Conservation (phyloP, 2,113 vertebrate genomes). For the Chrysochloris asiatica region DNA sequence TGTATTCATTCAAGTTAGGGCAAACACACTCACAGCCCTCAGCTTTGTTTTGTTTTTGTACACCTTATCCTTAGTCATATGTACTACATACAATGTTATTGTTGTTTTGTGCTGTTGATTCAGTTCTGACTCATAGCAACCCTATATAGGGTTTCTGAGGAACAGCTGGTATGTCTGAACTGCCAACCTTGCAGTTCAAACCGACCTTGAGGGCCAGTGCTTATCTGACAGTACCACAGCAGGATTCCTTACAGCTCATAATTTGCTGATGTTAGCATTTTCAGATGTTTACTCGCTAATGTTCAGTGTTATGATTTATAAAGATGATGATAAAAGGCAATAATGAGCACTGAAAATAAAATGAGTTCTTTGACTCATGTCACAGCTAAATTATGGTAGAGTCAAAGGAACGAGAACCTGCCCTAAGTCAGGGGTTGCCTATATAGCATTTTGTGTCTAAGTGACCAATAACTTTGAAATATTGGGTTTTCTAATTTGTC, state of each 20-base stretch:
- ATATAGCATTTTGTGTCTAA: background rate
- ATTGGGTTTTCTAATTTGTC: slow-evolving; percentile 17
- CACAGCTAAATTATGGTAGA: background rate
- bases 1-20: background rate
- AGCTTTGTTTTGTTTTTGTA: background rate
- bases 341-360: background rate
- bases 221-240: too few relatives aligned
- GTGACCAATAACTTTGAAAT: background rate
- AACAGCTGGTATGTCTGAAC: too few relatives aligned
- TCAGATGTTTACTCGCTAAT: background rate
- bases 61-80: background rate
- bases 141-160: too few relatives aligned
- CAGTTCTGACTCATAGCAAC: too few relatives aligned
- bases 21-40: background rate
- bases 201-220: too few relatives aligned
- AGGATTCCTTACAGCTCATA: too few relatives aligned
- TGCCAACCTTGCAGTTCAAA: too few relatives aligned
- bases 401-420: background rate
- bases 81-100: too few relatives aligned
- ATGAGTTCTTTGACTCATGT: background rate
- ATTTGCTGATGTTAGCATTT: background rate
- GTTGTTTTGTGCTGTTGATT: too few relatives aligned
- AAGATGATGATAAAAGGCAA: background rate
- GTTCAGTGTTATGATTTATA: background rate
- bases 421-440: background rate